Evolutionary conservation across 2,888 invertebrate species (phyloP), one percentile per base, ranked within the genome.

Genomic region (Zeuzera pyrina): DNA sequence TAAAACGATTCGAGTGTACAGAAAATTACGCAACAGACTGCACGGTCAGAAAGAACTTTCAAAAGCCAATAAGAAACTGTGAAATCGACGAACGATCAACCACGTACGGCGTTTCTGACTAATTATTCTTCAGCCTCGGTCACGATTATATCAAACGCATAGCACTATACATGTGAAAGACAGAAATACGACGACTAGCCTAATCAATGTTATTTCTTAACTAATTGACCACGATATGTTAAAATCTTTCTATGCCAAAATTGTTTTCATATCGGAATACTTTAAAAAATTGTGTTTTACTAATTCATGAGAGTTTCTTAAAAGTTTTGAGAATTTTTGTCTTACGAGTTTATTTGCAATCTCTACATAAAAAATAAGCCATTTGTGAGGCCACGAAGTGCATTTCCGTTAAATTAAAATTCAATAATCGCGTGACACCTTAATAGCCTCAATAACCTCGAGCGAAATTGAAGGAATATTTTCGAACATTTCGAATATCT

Each of bases 21-120:
- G 35, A 37, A 35, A 38, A 48, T 74, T 76, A 59, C 66, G 64
- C 59, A 67, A 62, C 41, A 40, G 35, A 34, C 35, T 34, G 53
- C 55, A 38, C 41, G 43, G 45, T 42, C 49, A 43, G 43, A 61
- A 57, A 67, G 57, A 68, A 76, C 76, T 81, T 79, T 79, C 76
- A 73, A 77, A 76, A 70, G 60, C 61, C 62, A 66, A 68, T 68
- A 68, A 68, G 67, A 71, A 64, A 66, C 70, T 69, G 61, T 70
- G 73, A 74, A 74, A 76, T 73, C 64, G 53, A 55, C 61, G 58
- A 62, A 55, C 51, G 47, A 52, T 56, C 53, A 49, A 47, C 25
- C 25, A 12, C 51, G 55, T 55, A 58, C 59, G 43, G 52, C 52
- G 56, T 57, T 63, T 62, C 58, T 59, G 45, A 54, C 73, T 78